phyloP scores from a whole-genome alignment of 2,113 vertebrate genomes.

The Aix galericulata region DNA sequence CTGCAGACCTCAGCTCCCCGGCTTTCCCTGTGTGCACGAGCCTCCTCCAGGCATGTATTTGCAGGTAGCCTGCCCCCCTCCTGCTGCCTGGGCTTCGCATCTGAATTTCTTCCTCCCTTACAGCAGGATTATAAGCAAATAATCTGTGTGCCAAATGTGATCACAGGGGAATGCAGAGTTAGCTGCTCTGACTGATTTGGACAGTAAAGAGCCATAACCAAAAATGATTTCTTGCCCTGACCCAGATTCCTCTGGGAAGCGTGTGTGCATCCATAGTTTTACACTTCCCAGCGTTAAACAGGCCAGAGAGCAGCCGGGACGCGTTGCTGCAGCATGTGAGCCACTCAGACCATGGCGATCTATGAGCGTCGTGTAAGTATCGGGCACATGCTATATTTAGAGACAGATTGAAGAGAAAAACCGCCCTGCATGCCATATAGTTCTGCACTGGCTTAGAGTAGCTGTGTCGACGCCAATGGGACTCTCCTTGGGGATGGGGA shows the following conservation, averaged over 20 bases:
- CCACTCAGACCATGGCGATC: neutral
- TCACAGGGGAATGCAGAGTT: neutral
- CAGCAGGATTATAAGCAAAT: neutral
- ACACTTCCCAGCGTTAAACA: neutral
- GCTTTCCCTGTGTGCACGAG: rapidly evolving
- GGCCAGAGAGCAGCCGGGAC: neutral
- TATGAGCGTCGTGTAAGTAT: rapidly evolving
- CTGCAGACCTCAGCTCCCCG: neutral
- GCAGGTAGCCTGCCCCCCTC: neutral
- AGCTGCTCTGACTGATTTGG: neutral
- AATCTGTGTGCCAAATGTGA: constrained; percentile 40
- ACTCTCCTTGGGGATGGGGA: neutral
- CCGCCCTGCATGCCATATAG: rapidly evolving
- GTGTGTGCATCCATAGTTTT: neutral
- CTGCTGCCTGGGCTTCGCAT: neutral
- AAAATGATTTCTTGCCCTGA: constrained; percentile 39
- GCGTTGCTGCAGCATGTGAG: neutral
- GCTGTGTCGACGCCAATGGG: rapidly evolving
- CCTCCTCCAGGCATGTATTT: neutral
- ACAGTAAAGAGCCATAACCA: constrained; percentile 35
- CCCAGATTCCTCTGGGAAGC: constrained; percentile 1
- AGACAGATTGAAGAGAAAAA: neutral
- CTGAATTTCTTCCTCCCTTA: neutral
- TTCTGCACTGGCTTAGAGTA: neutral
- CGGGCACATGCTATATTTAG: neutral